A percentile compares a stretch with the other conserved stretches of the same genome.
These are phyloP conservation scores for Furcifer pardalis DNA, from an alignment of 2,797 vertebrate species.

Conservation along the genomic window DNA sequence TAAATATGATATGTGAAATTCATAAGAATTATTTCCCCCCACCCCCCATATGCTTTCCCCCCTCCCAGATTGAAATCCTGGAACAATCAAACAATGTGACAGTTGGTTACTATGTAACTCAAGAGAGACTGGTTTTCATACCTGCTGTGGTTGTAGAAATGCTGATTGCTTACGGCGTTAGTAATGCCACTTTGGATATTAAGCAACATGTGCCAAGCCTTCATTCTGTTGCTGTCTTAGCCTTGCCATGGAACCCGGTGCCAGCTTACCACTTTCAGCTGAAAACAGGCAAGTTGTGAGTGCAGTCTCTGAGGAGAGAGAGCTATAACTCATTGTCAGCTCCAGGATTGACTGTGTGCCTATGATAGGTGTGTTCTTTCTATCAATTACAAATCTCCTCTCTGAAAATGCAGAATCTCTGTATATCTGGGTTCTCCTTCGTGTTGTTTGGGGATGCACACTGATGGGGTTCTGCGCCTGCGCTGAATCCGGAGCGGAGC, in stretches of 20 bases:
- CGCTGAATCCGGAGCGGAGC: too few species aligned
- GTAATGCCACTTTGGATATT: constrained; percentile 89
- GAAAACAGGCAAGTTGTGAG: constrained; percentile 87
- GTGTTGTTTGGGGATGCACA: too few species aligned
- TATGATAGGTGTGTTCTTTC: not conserved
- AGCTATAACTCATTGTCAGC: not conserved
- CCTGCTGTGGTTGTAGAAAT: constrained; percentile 85
- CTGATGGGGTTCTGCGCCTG: too few species aligned
- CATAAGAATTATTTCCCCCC: not conserved
- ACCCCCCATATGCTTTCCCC: constrained; percentile 35
- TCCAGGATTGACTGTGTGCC: not conserved
- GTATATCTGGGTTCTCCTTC: too few species aligned
- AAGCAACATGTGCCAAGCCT: constrained; percentile 88
- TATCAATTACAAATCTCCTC: not conserved
- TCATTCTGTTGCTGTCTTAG: constrained; percentile 87
- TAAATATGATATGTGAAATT: not conserved
- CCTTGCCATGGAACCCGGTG: constrained; percentile 84
- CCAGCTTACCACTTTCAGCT: constrained; percentile 88
- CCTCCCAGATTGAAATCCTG: constrained; percentile 74
- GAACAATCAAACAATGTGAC: constrained; percentile 88
- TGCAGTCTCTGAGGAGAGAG: rapidly evolving
- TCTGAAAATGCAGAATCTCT: not conserved
- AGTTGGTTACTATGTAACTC: constrained; percentile 89
- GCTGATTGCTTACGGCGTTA: constrained; percentile 84
- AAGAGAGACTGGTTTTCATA: constrained; percentile 85